Base-by-base conservation (phyloP, 2,888 invertebrate genomes). In the Drosophila eohydei region DNA sequence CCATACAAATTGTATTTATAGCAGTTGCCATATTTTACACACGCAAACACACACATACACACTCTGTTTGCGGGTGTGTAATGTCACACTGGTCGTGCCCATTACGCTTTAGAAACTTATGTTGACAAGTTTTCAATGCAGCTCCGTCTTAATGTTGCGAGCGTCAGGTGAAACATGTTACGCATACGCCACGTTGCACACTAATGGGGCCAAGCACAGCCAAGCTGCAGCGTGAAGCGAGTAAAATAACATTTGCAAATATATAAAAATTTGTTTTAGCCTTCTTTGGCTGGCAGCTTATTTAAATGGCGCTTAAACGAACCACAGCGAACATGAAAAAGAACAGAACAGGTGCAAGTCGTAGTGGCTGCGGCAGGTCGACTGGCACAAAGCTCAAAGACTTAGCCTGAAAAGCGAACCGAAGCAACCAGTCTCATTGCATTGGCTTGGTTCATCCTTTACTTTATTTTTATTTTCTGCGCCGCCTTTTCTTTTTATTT, bases 1-100 rank as follows among this genome's bases (percentile, higher is more conserved):
- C 85, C 62, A 68, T 89, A 87, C 78, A 88, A 83, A 89, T 87
- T 75, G 75, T 89, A 87, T 83, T 84, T 83, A 87, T 89, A 73
- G 79, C 71, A 75, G 71, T 69, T 36, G 64, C 82, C 72, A 81
- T 83, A 72, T 83, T 75, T 74, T 38, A 51, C 38, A 4, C 40
- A 28, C 38, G 54, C 57, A 57, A 48, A 51, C 44, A 50, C 48
- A 43, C 43, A 50, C 56, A 41, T 36, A 64, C 16, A 38, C 30
- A 14, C 9, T 40, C 43, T 54, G 3, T 50, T 54, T 69, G 83
- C 71, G 83, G 81, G 83, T 60, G 88, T 82, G 67, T 75, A 71
- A 71, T 85, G 81, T 88, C 81, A 80, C 84, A 69, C 71, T 80
- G 81, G 83, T 72, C 64, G 74, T 50, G 57, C 59, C 70, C 67